Base-by-base conservation (phyloP, 2,888 invertebrate genomes). In the Thelaira solivaga region DNA sequence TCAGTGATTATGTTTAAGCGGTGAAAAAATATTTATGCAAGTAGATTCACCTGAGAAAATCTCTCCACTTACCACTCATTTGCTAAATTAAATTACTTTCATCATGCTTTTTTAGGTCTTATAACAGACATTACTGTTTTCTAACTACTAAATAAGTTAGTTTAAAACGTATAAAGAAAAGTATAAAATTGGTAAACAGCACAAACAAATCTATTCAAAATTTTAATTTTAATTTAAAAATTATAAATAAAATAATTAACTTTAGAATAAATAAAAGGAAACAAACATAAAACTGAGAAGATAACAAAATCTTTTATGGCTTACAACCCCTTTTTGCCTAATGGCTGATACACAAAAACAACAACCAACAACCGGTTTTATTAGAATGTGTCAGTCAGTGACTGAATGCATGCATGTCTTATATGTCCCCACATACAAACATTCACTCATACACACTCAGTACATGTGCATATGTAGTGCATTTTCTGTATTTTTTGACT, bases 301-400 rank as follows among this genome's bases (percentile, higher is more conserved):
- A 67, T 53, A 62, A 43, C 7, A 45, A n/a, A 24, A 39, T 18
- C n/a, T 26, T 43, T 55, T 47, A 39, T 59, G 11, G 13, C 13
- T 65, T 61, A 51, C 53, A 74, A 59, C 74, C 74, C 59, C 26
- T 31, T 43, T 34, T 41, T 64, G 41, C 5, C 1, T 36, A 31
- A 26, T 29, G 34, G 11, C 36, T 8, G 31, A 26, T 45, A 57
- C 45, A 57, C 26, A 59, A 51, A 3, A 20, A 43, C 53, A 61
- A 41, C 51, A 67, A 22, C 57, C 53, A 64, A 62, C 68, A 69
- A 76, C 69, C 76, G 69, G 76, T 76, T 76, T 76, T 22, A 57
- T 69, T 47, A 62, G 64, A 76, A 75, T 64, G 57, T 59, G 43
- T 47, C 51, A 61, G 51, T 26, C 55, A 64, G 39, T 72, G 47